Evolutionary conservation across 1,140 invertebrate genomes (phyloP).

Genomic region (Diploscapter pachys): DNA sequence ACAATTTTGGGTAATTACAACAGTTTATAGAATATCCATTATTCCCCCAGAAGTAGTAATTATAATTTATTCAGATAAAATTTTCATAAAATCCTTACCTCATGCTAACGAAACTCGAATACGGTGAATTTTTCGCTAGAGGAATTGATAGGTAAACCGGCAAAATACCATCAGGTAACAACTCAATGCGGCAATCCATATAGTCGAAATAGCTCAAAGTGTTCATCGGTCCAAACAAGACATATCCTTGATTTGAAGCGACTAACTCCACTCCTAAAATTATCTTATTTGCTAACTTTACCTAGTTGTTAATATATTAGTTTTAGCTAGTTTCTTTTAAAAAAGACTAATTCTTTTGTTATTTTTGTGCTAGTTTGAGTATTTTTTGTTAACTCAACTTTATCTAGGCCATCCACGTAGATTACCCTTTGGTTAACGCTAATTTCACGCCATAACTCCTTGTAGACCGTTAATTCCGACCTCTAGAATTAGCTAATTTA

Average conservation of each 20-base stretch:
- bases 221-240: conserved; percentile 38
- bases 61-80: too few species aligned
- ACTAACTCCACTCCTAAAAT: conserved; percentile 34
- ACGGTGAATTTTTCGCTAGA: conserved; percentile 28
- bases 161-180: conserved; percentile 36
- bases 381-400: neutral
- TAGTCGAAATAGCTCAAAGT: conserved; percentile 31
- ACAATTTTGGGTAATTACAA: too few species aligned
- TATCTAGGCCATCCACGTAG: conserved; percentile 32
- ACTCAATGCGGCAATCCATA: conserved; percentile 33
- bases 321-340: too few species aligned
- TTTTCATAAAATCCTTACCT: conserved; percentile 15
- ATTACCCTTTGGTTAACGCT: conserved; percentile 32
- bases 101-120: conserved; percentile 34
- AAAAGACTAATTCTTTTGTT: conserved; percentile 1
- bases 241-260: conserved; percentile 28
- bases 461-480: conserved; percentile 31
- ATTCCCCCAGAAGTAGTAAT: too few species aligned
- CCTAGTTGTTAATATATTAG: neutral
- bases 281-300: neutral
- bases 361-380: too few species aligned
- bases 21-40: too few species aligned
- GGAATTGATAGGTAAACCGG: conserved; percentile 40
- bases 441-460: conserved; percentile 42
- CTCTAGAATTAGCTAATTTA: conserved; percentile 19